Base-by-base conservation (phyloP, 2,113 vertebrate species). In the Sphyrna mokarran region DNA sequence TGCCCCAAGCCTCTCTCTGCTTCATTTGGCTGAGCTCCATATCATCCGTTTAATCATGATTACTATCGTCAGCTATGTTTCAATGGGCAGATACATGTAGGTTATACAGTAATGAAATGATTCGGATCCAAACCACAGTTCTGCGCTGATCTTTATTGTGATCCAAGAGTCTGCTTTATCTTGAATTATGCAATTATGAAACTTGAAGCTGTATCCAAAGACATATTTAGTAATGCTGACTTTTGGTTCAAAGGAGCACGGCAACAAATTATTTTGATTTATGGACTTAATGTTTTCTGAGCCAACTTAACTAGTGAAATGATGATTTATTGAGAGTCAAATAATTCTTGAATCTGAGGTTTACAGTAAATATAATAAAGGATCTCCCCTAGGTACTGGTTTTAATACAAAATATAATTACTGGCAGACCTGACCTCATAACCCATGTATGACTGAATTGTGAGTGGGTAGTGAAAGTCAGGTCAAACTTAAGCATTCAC, bases 31-130 rank as follows among this genome's bases (percentile, higher is more conserved):
- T 95, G 94, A 54, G 69, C 94, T 95, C 69, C 94, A 95, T 69
- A 95, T 95, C 94, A 95, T 95, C 29, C 69, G 94, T 95, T 95
- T 95, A 95, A 95, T 95, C 94, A 95, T 95, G 94, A 95, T 95
- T 95, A 72, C 94, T 95, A 95, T 95, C 54, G 94, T 95, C 94
- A 95, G 94, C 69, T 43, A 72, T 54, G 94, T 95, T 95, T 95
- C 94, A 95, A 5, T 95, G 94, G 94, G 69, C 69, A 95, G 94
- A 72, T 72, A 43, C 43, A 95, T 72, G 40, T 95, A 95, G 68
- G 94, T 48, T 95, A 72, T 95, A 95, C 69, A 95, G 94, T 72
- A 72, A 95, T 95, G 94, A 95, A 95, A 95, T 95, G 94, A 95
- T 95, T 94, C 66, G 0, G 33, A 23, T 54, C 94, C 94, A 95